Base-by-base conservation (phyloP, 2,113 vertebrate species). In the Corythaeola cristata region DNA sequence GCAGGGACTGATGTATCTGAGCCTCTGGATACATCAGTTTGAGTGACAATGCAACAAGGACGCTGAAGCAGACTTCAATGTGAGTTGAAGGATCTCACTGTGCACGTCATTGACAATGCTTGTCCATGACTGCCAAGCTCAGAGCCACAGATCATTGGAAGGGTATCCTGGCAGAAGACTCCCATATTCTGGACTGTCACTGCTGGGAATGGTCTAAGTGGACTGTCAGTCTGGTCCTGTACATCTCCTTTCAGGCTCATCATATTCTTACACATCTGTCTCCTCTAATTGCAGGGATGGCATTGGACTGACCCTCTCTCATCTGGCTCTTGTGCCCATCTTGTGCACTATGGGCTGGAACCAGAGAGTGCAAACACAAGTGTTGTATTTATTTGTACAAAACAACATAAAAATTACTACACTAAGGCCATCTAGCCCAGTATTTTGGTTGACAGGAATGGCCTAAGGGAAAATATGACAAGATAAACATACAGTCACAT, bases 401-500 rank as follows among this genome's bases (percentile, higher is more conserved):
- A 96, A 89, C 39, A 85, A 39, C 60, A 41, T 28, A 12, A 82
- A 95, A 96, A 82, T 28, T 8, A 75, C 58, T 23, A 23, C 7
- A 3, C 30, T 23, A 12, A 30, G 55, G 53, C 58, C 74, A 66
- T 79, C 62, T 45, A 93, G 81, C 62, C 69, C 84, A 41, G 49
- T 60, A 49, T 79, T 89, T 75, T 9, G 28, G 53, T 58, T 72
- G 50, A 94, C 77, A 75, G 77, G 1, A 1, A 39, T 79, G 77
- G 85, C 39, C 20, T 60, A 68, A 96, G 93, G 96, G 96, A 96
- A 96, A 95, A 45, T 58, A 82, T 94, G 89, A 96, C 81, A 93
- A 94, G 58, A 89, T 66, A 96, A 96, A 96, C 89, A 96, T 8
- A 56, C 64, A 77, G 69, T 35, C 74, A 75, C 87, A 82, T 91